phyloP scores from a whole-genome alignment of 2,797 vertebrate species.

The Hipposideros larvatus region DNA sequence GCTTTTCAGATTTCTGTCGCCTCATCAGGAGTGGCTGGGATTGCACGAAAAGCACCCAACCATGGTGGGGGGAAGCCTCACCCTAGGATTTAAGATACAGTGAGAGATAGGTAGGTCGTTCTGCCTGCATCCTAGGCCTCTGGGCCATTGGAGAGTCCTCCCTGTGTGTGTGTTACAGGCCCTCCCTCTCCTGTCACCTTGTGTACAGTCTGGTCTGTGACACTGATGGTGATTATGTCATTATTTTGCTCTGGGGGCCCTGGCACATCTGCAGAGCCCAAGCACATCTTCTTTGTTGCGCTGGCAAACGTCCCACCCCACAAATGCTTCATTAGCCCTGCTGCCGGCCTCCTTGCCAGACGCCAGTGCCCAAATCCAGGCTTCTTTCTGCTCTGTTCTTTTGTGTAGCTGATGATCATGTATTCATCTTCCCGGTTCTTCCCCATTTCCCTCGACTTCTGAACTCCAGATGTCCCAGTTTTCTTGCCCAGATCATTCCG shows the following conservation, averaged over 20 bases:
- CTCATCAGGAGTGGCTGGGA: background rate
- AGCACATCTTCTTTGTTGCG: conserved; percentile 95
- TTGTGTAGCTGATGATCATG: conserved; percentile 91
- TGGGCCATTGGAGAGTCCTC: conserved; percentile 83
- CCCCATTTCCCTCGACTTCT: conserved; percentile 88
- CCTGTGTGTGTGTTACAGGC: conserved; percentile 86
- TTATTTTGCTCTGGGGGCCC: conserved; percentile 97
- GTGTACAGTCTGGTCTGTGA: conserved; percentile 98
- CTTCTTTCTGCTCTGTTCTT: conserved; percentile 91
- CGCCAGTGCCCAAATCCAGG: conserved; percentile 92
- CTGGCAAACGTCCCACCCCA: conserved; percentile 92
- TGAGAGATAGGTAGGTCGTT: background rate
- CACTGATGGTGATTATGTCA: conserved; percentile 99
- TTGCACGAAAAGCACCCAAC: conserved; percentile 78
- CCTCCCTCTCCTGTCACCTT: conserved; percentile 97
- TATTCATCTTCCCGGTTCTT: conserved; percentile 92
- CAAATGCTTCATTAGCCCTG: conserved; percentile 93
- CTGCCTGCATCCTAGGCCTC: conserved; percentile 70
- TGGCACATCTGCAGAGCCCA: conserved; percentile 98
- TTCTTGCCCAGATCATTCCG: conserved; percentile 85
- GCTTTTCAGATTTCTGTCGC: conserved; percentile 77
- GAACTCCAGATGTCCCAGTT: conserved; percentile 90
- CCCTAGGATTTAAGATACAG: conserved; percentile 76
- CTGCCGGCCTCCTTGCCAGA: conserved; percentile 93
- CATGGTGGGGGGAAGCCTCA: conserved; percentile 47